Evolutionary conservation across 1,140 invertebrate genomes (phyloP).

Genomic region (Scylla paramamosain): DNA sequence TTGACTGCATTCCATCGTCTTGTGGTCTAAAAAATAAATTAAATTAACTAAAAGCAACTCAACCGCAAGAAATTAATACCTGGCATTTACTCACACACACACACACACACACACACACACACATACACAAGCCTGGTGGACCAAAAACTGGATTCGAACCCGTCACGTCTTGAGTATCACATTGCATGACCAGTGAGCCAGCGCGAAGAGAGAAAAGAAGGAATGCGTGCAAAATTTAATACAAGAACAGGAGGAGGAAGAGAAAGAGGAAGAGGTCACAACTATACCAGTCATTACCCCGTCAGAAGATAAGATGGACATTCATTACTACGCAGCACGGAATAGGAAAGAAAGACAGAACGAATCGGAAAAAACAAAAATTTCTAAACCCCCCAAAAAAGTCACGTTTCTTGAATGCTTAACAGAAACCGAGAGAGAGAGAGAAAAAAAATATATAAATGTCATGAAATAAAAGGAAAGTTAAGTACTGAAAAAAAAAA

Average conservation of each 20-base stretch:
- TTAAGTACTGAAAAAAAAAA: not conserved
- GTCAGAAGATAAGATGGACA: not conserved
- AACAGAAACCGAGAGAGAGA: not conserved
- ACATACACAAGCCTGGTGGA: not conserved
- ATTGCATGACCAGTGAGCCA: not conserved
- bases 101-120: slow-evolving; percentile 34
- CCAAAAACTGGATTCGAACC: not conserved
- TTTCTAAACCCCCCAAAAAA: not conserved
- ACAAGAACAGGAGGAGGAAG: not conserved
- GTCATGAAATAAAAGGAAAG: not conserved
- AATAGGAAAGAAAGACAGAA: not conserved
- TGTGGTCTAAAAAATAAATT: too few species aligned
- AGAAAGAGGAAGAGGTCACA: not conserved
- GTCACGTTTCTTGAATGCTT: not conserved
- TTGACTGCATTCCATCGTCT: too few species aligned
- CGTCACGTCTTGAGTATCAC: not conserved
- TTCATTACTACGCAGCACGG: not conserved
- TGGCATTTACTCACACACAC: not conserved
- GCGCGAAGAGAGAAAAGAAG: not conserved
- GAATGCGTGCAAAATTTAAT: not conserved
- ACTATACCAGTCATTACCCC: not conserved
- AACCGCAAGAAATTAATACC: too few species aligned
- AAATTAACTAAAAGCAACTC: too few species aligned
- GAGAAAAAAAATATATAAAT: not conserved
- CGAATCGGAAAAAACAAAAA: not conserved